Base-by-base conservation (phyloP, 2,113 vertebrate genomes). In the Pongo abelii region DNA sequence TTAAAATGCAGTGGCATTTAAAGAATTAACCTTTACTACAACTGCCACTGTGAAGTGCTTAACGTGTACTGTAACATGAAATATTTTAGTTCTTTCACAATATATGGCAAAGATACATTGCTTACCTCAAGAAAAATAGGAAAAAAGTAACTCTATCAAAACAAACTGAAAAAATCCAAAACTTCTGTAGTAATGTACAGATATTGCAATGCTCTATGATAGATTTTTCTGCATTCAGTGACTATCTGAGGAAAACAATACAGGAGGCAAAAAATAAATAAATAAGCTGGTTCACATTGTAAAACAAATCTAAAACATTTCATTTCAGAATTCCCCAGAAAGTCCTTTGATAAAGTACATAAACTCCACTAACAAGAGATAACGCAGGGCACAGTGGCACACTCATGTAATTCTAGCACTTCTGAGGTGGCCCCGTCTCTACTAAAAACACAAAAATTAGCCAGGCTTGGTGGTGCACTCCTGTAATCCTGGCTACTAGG, bases 231-330 rank as follows among this genome's bases (percentile, higher is more conserved):
- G 8, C 25, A 30, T 64, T 96, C 52, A 85, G 43, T 55, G 50
- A 81, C 43, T 96, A 93, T 88, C 35, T 91, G 64, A 93, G 64
- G 23, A 48, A 92, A 84, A 74, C 25, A 16, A 86, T 32, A 97
- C 0, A 48, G 50, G 11, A 92, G 27, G 27, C 38, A 13, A 77
- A 83, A 70, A 80, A n/a, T 22, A 75, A 91, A 84, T 30, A 64
- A 30, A 64, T 13, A 83, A 93, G 75, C 4, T 16, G 2, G 52
- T 74, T 69, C 5, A 43, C 17, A 64, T 3, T 80, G 4, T 85
- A 93, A 96, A 78, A 72, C 7, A 67, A 90, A 75, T 79, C 30
- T 61, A 80, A 95, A 96, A 89, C 83, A 80, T 92, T 70, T 87
- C 12, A 74, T 52, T 95, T 93, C 22, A 89, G 83, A 27, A 50